Evolutionary conservation across 2,888 invertebrate species (phyloP).

Genomic region (Dascillus cervinus): DNA sequence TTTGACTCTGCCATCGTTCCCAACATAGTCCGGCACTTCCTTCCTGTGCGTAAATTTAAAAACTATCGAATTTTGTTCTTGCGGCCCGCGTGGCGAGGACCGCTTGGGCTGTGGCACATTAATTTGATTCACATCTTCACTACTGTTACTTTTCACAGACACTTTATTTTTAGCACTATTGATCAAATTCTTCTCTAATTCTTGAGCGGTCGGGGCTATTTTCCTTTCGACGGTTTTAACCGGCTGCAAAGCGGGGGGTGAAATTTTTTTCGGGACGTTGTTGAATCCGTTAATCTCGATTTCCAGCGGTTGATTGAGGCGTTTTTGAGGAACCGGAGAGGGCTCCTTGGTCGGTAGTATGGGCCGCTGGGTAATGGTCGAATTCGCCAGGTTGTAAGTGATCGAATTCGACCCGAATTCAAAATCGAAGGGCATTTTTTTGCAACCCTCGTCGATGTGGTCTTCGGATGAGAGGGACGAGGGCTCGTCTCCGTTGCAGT

Average conservation of each 20-base stretch:
- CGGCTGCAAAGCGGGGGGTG: slow-evolving; percentile 20
- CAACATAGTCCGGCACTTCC: slow-evolving; percentile 86
- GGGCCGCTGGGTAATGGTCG: slow-evolving; percentile 24
- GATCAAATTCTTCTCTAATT: slow-evolving; percentile 61
- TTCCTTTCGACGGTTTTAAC: neutral
- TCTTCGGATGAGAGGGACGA: slow-evolving; percentile 15
- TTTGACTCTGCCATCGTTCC: slow-evolving; percentile 76
- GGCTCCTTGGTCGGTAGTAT: slow-evolving; percentile 31
- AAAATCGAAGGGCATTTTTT: no score
- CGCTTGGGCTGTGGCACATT: slow-evolving; percentile 23
- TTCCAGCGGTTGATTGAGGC: slow-evolving; percentile 23
- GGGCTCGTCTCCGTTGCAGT: slow-evolving; percentile 12
- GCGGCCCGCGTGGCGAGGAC: slow-evolving; percentile 32
- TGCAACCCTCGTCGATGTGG: slow-evolving; percentile 36
- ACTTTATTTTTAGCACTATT: slow-evolving; percentile 45
- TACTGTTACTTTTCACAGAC: slow-evolving; percentile 30
- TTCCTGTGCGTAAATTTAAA: slow-evolving; percentile 82
- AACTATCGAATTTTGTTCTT: slow-evolving; percentile 60
- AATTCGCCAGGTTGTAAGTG: slow-evolving; percentile 52
- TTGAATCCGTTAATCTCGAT: slow-evolving; percentile 23
- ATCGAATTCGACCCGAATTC: no score
- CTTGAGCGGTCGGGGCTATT: slow-evolving; percentile 46
- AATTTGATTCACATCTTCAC: slow-evolving; percentile 13
- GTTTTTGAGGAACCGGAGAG: slow-evolving; percentile 4
- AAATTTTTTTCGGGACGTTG: slow-evolving; percentile 8